A percentile compares a stretch with the other conserved stretches of the same genome.
Evolutionary conservation across 2,888 invertebrate genomes (phyloP).

Genomic region (Microplitis manilae): DNA sequence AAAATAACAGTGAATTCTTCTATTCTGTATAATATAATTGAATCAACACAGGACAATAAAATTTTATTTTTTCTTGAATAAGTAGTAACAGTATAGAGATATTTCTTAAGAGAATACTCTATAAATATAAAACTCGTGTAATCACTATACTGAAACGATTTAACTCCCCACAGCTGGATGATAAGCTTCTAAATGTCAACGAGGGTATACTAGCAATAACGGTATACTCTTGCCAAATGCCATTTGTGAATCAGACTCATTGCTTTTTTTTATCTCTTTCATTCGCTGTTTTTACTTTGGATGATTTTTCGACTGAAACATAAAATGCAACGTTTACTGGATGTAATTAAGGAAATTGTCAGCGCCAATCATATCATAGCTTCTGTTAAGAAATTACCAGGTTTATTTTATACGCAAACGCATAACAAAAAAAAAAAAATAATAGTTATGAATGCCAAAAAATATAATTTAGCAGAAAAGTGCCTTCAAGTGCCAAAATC

Average conservation of each 20-base stretch:
- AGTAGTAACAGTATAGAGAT: background rate
- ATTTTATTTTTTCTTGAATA: background rate
- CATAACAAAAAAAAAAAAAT: background rate
- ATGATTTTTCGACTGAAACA: background rate
- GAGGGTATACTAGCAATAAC: background rate
- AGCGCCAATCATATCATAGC: background rate
- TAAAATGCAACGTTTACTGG: background rate
- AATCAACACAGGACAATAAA: background rate
- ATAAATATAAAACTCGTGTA: background rate
- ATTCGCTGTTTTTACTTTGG: background rate
- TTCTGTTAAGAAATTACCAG: background rate
- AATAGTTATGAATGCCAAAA: background rate
- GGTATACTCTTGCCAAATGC: background rate
- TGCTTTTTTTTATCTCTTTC: conserved; percentile 10
- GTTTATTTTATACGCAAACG: background rate
- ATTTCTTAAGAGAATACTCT: background rate
- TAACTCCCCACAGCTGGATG: background rate
- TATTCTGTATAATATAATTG: background rate
- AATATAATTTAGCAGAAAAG: background rate
- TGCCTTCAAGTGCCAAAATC: no score
- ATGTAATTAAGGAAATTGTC: background rate
- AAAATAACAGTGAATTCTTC: background rate
- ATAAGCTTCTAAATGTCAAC: background rate
- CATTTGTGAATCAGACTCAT: background rate
- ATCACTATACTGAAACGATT: conserved; percentile 1